Evolutionary conservation across 2,113 vertebrate genomes (phyloP).

Genomic region (Manacus vitellinus): DNA sequence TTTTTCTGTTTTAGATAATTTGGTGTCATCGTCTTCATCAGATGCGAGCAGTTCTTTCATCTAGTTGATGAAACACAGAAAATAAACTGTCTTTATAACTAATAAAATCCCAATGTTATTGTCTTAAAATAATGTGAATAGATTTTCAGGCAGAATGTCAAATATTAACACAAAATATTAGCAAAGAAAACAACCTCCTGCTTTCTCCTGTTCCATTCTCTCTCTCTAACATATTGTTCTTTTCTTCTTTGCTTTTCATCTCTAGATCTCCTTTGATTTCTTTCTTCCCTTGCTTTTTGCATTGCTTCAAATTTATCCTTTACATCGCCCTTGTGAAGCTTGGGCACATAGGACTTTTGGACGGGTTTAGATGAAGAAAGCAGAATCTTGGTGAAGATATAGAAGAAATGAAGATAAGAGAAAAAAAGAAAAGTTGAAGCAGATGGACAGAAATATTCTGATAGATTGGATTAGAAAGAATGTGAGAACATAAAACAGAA

Average conservation of each 20-base stretch:
- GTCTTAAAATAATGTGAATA: not conserved
- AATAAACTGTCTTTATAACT: not conserved
- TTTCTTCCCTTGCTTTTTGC: constrained; percentile 96
- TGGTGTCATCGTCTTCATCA: constrained; percentile 90
- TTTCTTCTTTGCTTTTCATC: constrained; percentile 95
- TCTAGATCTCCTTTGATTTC: constrained; percentile 88
- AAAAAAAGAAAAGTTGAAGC: constrained; percentile 68
- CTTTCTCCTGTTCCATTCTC: constrained; percentile 92
- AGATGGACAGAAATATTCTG: constrained; percentile 64
- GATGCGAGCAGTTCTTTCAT: constrained; percentile 93
- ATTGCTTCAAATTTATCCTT: constrained; percentile 94
- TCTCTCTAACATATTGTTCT: constrained; percentile 96
- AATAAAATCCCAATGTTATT: not conserved
- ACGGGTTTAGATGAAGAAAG: constrained; percentile 89
- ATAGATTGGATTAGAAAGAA: constrained; percentile 56
- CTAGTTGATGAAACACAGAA: constrained; percentile 59
- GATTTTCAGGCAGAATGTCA: not conserved
- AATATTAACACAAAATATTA: constrained; percentile 57
- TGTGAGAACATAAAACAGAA: constrained; percentile 47
- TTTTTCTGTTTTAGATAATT: constrained; percentile 86
- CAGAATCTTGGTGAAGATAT: constrained; percentile 85
- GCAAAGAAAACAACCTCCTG: constrained; percentile 88
- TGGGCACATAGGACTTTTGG: constrained; percentile 93
- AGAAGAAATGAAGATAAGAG: constrained; percentile 71
- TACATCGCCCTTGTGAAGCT: constrained; percentile 89